Evolutionary conservation across 1,140 invertebrate genomes (phyloP).

Genomic region (Anadara kagoshimensis): DNA sequence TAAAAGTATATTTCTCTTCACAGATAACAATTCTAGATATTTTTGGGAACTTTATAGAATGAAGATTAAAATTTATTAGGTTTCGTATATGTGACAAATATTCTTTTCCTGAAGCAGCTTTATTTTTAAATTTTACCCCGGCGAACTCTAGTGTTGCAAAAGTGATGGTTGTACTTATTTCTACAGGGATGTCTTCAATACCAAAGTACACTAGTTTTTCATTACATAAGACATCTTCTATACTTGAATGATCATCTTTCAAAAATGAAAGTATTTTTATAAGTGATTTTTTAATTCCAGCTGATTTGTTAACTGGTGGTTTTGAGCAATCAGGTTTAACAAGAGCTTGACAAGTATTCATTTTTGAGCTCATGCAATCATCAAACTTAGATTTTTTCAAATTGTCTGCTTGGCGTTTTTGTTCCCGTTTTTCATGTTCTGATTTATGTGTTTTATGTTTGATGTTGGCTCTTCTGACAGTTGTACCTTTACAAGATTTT

Average conservation of each 20-base stretch:
- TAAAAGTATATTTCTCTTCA: slow-evolving; percentile 25
- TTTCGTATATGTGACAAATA: slow-evolving; percentile 7
- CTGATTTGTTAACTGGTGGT: slow-evolving; percentile 9
- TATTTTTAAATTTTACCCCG: slow-evolving; percentile 18
- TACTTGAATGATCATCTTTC: not conserved
- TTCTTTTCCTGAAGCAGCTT: not conserved
- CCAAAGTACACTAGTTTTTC: not conserved
- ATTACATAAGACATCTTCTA: not conserved
- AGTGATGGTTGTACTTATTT: not conserved
- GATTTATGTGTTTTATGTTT: no score
- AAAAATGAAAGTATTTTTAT: not conserved
- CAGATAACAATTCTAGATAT: not conserved
- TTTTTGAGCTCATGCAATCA: not conserved
- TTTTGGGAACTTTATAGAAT: not conserved
- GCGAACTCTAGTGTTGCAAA: slow-evolving; percentile 13
- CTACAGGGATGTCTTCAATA: not conserved
- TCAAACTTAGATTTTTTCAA: not conserved
- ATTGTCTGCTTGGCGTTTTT: not conserved
- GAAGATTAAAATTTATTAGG: not conserved
- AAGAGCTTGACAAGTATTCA: slow-evolving; percentile 12
- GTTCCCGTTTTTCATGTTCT: slow-evolving; percentile 1
- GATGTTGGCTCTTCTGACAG: slow-evolving; percentile 4
- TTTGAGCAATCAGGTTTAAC: slow-evolving; percentile 17
- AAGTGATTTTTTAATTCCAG: slow-evolving; percentile 14
- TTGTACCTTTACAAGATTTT: slow-evolving; percentile 24